phyloP scores from a whole-genome alignment of 1,140 invertebrate species.

The Pissodes strobi region DNA sequence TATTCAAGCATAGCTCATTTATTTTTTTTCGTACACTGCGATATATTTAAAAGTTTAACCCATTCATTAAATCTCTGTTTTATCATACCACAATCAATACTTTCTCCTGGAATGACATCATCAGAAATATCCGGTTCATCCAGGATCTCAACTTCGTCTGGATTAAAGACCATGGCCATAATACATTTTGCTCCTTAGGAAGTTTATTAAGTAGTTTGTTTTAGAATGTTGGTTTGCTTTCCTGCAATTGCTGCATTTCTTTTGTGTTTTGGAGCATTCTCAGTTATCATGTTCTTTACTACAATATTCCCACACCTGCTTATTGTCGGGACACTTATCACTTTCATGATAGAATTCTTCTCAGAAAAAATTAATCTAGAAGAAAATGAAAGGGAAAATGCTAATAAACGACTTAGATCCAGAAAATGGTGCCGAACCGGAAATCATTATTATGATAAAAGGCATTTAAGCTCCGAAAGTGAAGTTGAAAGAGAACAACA shows the following conservation, averaged over 20 bases:
- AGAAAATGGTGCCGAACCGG: too few relatives aligned
- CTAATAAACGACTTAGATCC: too few relatives aligned
- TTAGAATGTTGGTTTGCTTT: constrained; percentile 12
- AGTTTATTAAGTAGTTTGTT: neutral
- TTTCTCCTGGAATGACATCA: too few relatives aligned
- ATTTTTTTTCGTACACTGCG: neutral
- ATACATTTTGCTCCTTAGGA: neutral
- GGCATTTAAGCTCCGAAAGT: too few relatives aligned
- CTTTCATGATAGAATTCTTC: constrained; percentile 13
- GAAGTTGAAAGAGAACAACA: too few relatives aligned
- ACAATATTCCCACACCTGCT: neutral
- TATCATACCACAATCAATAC: neutral
- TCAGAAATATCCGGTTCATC: too few relatives aligned
- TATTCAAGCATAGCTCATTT: neutral
- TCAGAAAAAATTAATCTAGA: too few relatives aligned
- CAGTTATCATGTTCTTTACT: neutral
- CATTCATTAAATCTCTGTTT: neutral
- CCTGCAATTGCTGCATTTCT: constrained; percentile 18
- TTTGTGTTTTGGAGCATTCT: constrained; percentile 3
- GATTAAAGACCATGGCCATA: too few relatives aligned
- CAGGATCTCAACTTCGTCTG: too few relatives aligned
- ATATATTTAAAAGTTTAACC: neutral
- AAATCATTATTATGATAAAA: too few relatives aligned
- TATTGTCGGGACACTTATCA: constrained; percentile 15
- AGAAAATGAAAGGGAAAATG: too few relatives aligned